Evolutionary conservation across 2,113 vertebrate species (phyloP), one percentile per base, ranked within the genome.

Genomic region (Rhinolophus sinicus): DNA sequence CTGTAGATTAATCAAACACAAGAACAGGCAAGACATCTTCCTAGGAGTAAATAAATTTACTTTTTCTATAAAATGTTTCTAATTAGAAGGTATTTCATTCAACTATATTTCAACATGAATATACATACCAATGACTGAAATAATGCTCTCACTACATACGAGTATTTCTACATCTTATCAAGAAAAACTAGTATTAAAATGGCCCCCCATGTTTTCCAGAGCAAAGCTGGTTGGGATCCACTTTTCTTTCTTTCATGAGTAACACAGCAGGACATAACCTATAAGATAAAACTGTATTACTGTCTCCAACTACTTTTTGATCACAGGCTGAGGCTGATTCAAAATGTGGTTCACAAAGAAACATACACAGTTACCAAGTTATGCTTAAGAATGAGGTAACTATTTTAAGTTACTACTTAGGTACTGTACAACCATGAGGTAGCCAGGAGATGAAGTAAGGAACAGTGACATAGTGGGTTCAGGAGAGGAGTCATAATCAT

Each of bases 51-150:
- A 19, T 83, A 86, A 93, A 86, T 81, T 91, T 83, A 90, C n/a
- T 85, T 92, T 92, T 82, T 90, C 75, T 58, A 85, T 86, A 92
- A 95, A 86, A 96, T 78, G 56, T 81, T 94, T 93, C 81, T 65
- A 21, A 72, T 88, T 96, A 73, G 18, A 92, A 67, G 8, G 35
- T 54, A 87, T n/a, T 93, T 95, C 92, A 92, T 92, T 96, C 67
- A 88, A 94, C 15, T 88, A 64, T 64, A 96, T 90, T 89, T 93
- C 92, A 97, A 93, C 35, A 81, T 85, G 58, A 50, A 70, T 92
- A 88, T 56, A 97, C 96, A 97, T 62, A 78, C 70, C 58, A 35
- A 65, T 92, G 64, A 13, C 52, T 93, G 56, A 93, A 90, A 96
- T 83, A 80, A 3, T 73, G 85, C 33, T 93, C 19, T 83, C 16